A percentile compares a stretch with the other conserved stretches of the same genome.
Conservation (phyloP, 2,888 invertebrate genomes). For the Atethmia centrago region DNA sequence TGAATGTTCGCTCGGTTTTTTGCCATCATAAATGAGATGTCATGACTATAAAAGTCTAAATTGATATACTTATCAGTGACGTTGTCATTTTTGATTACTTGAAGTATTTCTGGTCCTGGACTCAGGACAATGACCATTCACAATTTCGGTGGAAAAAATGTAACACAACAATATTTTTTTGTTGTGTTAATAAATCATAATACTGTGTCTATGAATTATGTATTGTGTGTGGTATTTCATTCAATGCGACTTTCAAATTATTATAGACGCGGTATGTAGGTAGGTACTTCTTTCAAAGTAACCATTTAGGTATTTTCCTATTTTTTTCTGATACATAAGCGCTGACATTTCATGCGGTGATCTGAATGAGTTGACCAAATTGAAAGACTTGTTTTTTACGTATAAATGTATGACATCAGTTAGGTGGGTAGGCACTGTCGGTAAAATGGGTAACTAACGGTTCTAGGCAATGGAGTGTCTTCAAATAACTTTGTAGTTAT, state of each 20-base stretch:
- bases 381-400: slow-evolving; percentile 33
- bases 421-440: slow-evolving; percentile 3
- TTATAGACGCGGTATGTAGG: slow-evolving; percentile 20
- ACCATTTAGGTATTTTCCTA: slow-evolving; percentile 18
- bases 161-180: slow-evolving; percentile 49
- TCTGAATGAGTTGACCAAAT: slow-evolving; percentile 32
- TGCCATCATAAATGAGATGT: slow-evolving; percentile 63
- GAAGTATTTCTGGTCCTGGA: slow-evolving; percentile 46
- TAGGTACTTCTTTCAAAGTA: slow-evolving; percentile 41
- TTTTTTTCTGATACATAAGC: slow-evolving; percentile 34
- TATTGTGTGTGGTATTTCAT: slow-evolving; percentile 50
- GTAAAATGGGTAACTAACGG: slow-evolving; percentile 28
- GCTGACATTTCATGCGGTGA: slow-evolving; percentile 27
- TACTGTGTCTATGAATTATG: slow-evolving; percentile 46
- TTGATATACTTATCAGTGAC: slow-evolving; percentile 69
- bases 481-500: not conserved
- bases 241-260: slow-evolving; percentile 50
- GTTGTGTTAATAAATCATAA: slow-evolving; percentile 38
- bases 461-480: not conserved
- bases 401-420: slow-evolving; percentile 32
- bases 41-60: slow-evolving; percentile 64
- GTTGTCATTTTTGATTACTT: slow-evolving; percentile 66
- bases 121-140: slow-evolving; percentile 57
- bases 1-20: slow-evolving; percentile 58
- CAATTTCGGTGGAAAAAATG: slow-evolving; percentile 44